phyloP scores from a whole-genome alignment of 2,888 invertebrate species.

The Synergus gifuensis region DNA sequence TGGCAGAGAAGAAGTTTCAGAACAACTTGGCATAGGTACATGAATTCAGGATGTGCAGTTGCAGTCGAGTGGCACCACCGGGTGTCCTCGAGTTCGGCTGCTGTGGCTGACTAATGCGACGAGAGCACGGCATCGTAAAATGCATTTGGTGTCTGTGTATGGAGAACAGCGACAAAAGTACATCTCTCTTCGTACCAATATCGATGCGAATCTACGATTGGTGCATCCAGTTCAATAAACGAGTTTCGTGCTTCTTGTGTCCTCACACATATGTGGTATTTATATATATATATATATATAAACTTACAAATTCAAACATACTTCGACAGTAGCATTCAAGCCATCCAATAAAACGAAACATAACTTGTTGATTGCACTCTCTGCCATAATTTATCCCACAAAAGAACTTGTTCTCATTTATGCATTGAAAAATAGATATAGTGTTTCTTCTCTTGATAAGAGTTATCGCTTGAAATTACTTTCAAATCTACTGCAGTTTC shows the following conservation, averaged over 20 bases:
- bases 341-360: conserved; percentile 41
- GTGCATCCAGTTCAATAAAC: conserved; percentile 32
- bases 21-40: conserved; percentile 30
- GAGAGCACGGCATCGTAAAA: conserved; percentile 65
- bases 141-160: conserved; percentile 62
- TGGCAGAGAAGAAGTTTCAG: not conserved
- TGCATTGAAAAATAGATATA: conserved; percentile 23
- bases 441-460: not conserved
- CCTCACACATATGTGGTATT: conserved; percentile 11
- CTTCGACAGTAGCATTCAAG: conserved; percentile 36
- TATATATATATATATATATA: conserved; percentile 12
- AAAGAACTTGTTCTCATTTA: conserved; percentile 27
- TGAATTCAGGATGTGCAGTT: conserved; percentile 5
- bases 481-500: not conserved
- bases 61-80: conserved; percentile 24
- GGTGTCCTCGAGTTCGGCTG: conserved; percentile 37
- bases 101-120: conserved; percentile 63
- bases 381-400: conserved; percentile 52
- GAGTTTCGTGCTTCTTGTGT: conserved; percentile 21
- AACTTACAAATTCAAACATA: conserved; percentile 35
- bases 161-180: conserved; percentile 44
- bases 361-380: conserved; percentile 47
- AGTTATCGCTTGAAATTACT: not conserved
- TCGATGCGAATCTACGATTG: conserved; percentile 36
- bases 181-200: conserved; percentile 28